Base-by-base conservation (phyloP, 2,797 vertebrate species). In the Lacerta agilis region DNA sequence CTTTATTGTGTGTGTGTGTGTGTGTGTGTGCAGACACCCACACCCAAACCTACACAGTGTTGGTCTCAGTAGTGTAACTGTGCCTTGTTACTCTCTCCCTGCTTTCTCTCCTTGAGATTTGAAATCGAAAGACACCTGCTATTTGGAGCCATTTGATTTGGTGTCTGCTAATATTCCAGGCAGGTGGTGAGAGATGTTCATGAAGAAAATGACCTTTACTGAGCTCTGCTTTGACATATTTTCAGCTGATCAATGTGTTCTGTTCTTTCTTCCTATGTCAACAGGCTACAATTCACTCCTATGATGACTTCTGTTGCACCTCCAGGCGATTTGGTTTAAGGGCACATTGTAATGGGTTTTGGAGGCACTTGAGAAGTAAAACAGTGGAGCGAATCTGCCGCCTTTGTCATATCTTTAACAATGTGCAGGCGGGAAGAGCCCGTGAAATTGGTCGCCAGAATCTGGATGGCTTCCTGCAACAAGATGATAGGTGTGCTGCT, bases 401-500 rank as follows among this genome's bases (percentile, higher is more conserved):
- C 55, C 86, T 87, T 45, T 87, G 94, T 45, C 67, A 92, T 93
- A 88, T 88, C 55, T 75, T 91, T 88, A 88, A 67, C 79, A 79
- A 94, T 92, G 92, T 87, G 89, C 94, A 90, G 93, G 88, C 90
- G 84, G 91, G 94, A 91, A 87, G 94, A 86, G 89, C 86, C 93
- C 88, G 55, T 90, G 92, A 93, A 93, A 93, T 88, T 93, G 1
- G 86, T 91, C 55, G 86, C 93, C 61, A 86, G 95, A 94, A 96
- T 94, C 95, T 97, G 97, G 96, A 97, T 94, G 92, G 95, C 96
- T 93, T 96, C 96, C 95, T 96, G 97, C 96, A 95, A 97, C 97
- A 98, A 98, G 92, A 98, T 99, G 98, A 94, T 97, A 95, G 91
- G 97, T 33, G 82, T 98, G 41, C 94, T 96, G 92, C 94, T 97